These are phyloP conservation scores for Hemiscyllium ocellatum DNA, from an alignment of 2,113 vertebrate species.

Conservation along the genomic window DNA sequence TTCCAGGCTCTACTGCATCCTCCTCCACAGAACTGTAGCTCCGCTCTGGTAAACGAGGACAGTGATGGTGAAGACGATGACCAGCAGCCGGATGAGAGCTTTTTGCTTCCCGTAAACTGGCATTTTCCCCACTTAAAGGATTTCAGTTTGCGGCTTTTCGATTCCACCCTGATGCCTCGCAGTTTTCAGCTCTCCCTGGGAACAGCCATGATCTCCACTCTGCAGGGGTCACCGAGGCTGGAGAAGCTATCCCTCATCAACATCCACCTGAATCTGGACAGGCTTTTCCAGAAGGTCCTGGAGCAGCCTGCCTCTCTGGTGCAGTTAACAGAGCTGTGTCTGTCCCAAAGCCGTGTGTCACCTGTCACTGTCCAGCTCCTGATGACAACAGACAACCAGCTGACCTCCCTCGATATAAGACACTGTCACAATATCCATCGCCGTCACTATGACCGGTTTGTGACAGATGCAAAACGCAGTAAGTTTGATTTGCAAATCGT, in stretches of 20 bases:
- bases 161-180: fast-evolving
- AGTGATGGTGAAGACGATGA: not conserved
- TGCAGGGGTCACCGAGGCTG: slow-evolving; percentile 29
- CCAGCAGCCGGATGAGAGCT: too few relatives aligned
- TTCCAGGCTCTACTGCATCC: slow-evolving; percentile 34
- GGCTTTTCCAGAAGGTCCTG: slow-evolving; percentile 44
- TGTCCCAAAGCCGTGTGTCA: slow-evolving; percentile 45
- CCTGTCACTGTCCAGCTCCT: slow-evolving; percentile 23
- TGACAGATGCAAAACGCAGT: slow-evolving; percentile 29
- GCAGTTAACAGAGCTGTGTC: slow-evolving; percentile 43
- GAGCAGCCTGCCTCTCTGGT: not conserved
- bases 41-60: not conserved
- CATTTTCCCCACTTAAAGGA: slow-evolving; percentile 39
- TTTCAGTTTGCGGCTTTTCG: slow-evolving; percentile 43
- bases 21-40: fast-evolving
- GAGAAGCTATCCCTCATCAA: slow-evolving; percentile 39
- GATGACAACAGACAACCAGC: slow-evolving; percentile 40
- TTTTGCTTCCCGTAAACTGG: not conserved
- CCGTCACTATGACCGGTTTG: slow-evolving; percentile 45
- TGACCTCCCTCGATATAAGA: slow-evolving; percentile 46
- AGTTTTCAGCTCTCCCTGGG: not conserved
- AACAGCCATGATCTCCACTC: slow-evolving; percentile 42
- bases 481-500: slow-evolving; percentile 42
- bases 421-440: slow-evolving; percentile 47
- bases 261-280: slow-evolving; percentile 44